Conservation (phyloP, 1,140 invertebrate species). For the Megalopta genalis region DNA sequence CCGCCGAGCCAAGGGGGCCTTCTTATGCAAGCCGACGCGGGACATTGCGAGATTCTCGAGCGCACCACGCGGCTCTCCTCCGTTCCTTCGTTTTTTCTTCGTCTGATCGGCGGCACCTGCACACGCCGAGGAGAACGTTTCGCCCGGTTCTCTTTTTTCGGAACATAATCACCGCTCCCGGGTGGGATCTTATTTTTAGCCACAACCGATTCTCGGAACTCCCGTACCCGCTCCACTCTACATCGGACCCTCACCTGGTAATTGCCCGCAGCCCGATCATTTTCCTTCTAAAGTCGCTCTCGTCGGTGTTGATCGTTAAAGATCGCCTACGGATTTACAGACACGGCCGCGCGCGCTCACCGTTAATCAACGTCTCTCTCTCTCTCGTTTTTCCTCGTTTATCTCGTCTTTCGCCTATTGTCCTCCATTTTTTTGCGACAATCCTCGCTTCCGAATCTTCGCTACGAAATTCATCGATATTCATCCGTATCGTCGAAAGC, state of each 20-base stretch:
- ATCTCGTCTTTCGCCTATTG: not conserved
- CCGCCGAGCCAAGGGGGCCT: slow-evolving; percentile 10
- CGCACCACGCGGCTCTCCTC: slow-evolving; percentile 30
- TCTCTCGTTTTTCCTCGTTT: slow-evolving; percentile 19
- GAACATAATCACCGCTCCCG: slow-evolving; percentile 77
- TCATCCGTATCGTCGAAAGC: no score
- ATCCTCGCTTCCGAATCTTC: no score
- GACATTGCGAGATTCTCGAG: slow-evolving; percentile 46
- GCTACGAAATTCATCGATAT: no score
- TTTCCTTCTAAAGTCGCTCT: slow-evolving; percentile 65
- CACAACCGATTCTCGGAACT: slow-evolving; percentile 75
- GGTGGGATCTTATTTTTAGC: slow-evolving; percentile 80
- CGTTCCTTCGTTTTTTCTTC: slow-evolving; percentile 47
- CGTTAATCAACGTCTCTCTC: slow-evolving; percentile 20
- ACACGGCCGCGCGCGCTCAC: not conserved
- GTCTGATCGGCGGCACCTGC: slow-evolving; percentile 59
- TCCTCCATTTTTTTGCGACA: no score
- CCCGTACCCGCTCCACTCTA: slow-evolving; percentile 59
- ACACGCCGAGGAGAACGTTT: slow-evolving; percentile 59
- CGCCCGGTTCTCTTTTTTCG: slow-evolving; percentile 71
- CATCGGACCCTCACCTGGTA: slow-evolving; percentile 69
- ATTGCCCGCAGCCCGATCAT: slow-evolving; percentile 75
- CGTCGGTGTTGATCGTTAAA: slow-evolving; percentile 71
- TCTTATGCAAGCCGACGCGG: slow-evolving; percentile 24
- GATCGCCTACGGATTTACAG: slow-evolving; percentile 36